phyloP scores from a whole-genome alignment of 2,888 invertebrate species.

The Calliopum simillimum region DNA sequence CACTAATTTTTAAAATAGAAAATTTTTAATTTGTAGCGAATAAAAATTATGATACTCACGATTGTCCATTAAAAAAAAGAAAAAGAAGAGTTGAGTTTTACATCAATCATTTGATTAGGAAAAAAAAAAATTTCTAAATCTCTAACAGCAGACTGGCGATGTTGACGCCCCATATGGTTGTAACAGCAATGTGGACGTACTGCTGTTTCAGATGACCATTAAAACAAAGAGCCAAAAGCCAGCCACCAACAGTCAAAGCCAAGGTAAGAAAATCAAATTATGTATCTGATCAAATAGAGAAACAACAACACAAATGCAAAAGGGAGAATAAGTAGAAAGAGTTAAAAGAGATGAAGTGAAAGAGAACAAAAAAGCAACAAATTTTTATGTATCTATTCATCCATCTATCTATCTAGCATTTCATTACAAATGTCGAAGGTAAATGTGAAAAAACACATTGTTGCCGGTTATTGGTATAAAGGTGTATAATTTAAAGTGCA shows the following conservation, averaged over 20 bases:
- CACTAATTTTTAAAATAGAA: no score
- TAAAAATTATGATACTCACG: no score
- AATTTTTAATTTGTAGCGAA: no score
- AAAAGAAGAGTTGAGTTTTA: no score
- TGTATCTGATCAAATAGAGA: conserved; percentile 40
- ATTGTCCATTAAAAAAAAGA: no score
- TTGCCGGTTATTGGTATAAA: background rate
- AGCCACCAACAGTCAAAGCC: conserved; percentile 17
- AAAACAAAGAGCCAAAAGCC: conserved; percentile 2
- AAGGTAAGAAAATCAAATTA: conserved; percentile 42
- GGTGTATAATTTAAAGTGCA: background rate
- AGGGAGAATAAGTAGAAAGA: background rate
- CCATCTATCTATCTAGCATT: background rate
- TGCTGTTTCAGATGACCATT: background rate
- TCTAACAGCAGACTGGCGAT: background rate
- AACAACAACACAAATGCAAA: conserved; percentile 7
- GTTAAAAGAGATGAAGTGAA: background rate
- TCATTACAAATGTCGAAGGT: conserved; percentile 11
- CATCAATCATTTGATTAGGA: no score
- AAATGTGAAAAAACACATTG: background rate
- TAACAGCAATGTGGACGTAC: no score
- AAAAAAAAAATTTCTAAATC: no score
- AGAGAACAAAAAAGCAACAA: conserved; percentile 9
- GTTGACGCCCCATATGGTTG: conserved; percentile 18
- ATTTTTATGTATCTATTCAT: background rate